Percentiles rank a stretch among this genome's conserved stretches.
Evolutionary conservation across 2,888 invertebrate genomes (phyloP).

Genomic region (Hydraecia micacea): DNA sequence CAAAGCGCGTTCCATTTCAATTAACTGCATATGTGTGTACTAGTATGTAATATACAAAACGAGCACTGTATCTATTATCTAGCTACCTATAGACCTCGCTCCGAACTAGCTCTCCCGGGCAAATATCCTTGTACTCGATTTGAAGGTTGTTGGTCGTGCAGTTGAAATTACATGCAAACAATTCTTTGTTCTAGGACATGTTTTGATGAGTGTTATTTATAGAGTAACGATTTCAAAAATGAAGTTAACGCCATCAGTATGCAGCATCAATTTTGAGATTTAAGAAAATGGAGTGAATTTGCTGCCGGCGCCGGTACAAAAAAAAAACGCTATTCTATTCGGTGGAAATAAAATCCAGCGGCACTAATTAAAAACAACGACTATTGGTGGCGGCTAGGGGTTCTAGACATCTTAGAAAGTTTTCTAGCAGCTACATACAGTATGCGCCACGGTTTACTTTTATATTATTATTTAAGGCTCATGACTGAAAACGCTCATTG

Average conservation of each 20-base stretch:
- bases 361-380: background rate
- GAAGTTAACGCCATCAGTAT: background rate
- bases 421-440: background rate
- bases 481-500: background rate
- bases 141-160: background rate
- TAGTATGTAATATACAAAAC: background rate
- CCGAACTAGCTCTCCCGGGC: background rate
- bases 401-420: background rate
- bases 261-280: background rate
- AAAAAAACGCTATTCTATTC: too few relatives aligned
- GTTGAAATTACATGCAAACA: background rate
- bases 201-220: background rate
- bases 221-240: too few relatives aligned
- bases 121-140: background rate
- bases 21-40: background rate
- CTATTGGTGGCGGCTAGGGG: background rate
- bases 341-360: too few relatives aligned
- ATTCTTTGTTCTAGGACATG: background rate
- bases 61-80: background rate
- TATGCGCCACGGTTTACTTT: background rate
- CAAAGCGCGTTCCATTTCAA: constrained; percentile 5
- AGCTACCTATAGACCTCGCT: too few relatives aligned
- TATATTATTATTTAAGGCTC: background rate
- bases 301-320: fast-evolving
- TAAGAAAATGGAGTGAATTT: background rate